Evolutionary conservation across 2,113 vertebrate genomes (phyloP).

Genomic region (Erpornis zantholeuca): DNA sequence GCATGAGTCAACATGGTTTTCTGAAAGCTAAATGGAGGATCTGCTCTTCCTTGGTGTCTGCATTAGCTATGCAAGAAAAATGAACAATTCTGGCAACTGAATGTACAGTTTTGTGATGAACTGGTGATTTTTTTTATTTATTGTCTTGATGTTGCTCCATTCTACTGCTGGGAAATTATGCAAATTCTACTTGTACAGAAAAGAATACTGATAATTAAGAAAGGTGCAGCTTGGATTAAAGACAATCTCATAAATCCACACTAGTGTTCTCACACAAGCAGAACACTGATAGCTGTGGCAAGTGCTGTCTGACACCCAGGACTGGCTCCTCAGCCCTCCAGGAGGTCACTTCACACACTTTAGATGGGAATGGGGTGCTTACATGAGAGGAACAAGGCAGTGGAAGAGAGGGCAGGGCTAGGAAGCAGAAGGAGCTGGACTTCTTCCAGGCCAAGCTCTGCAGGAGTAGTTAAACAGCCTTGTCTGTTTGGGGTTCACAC

Average conservation of each 20-base stretch:
- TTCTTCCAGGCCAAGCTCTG: not conserved
- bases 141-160: conserved; percentile 57
- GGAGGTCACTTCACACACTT: not conserved
- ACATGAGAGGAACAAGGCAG: not conserved
- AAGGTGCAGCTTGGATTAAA: conserved; percentile 23
- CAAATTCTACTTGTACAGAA: conserved; percentile 32
- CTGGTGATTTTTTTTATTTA: conserved; percentile 55
- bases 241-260: conserved; percentile 13
- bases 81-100: conserved; percentile 53
- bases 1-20: fast-evolving
- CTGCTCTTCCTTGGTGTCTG: not conserved
- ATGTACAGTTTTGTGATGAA: conserved; percentile 54
- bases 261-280: not conserved
- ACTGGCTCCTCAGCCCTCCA: not conserved
- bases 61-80: conserved; percentile 49
- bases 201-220: conserved; percentile 64
- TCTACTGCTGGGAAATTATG: conserved; percentile 68
- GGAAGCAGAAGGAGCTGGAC: not conserved
- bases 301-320: not conserved
- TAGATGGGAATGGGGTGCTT: not conserved
- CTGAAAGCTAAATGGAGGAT: not conserved
- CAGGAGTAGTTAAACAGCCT: not conserved
- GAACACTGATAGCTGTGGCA: not conserved
- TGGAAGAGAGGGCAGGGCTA: not conserved
- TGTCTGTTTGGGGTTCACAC: not conserved